Conservation (phyloP, 2,888 invertebrate genomes). For the Agrochola litura region DNA sequence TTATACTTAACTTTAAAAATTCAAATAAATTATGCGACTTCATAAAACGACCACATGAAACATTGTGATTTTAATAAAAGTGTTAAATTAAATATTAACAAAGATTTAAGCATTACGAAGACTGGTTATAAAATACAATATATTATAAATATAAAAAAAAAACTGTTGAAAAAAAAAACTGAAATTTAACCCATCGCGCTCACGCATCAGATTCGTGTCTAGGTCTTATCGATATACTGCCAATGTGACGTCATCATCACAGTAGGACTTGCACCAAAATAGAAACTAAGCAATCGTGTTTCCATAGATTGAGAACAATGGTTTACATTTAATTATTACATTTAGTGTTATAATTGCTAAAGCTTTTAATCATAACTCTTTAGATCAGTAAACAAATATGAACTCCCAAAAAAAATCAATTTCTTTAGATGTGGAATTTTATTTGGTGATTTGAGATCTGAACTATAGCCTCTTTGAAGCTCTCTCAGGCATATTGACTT, state of each 20-base stretch:
- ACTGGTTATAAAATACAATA: not conserved
- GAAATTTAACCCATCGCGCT: not conserved
- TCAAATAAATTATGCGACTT: not conserved
- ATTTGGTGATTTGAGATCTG: not conserved
- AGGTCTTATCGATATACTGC: constrained; percentile 52
- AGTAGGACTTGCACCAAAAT: constrained; percentile 53
- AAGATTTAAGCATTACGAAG: not conserved
- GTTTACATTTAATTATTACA: not conserved
- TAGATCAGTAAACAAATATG: not conserved
- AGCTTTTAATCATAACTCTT: not conserved
- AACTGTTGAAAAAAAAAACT: not conserved
- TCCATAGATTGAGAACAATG: constrained; percentile 24
- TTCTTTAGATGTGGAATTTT: too few relatives aligned
- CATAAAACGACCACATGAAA: not conserved
- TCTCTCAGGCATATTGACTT: not conserved
- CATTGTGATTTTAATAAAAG: not conserved
- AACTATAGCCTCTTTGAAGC: not conserved
- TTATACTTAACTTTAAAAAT: not conserved
- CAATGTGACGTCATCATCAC: constrained; percentile 60
- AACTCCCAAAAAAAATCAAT: too few relatives aligned
- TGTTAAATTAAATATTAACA: not conserved
- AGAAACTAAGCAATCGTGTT: constrained; percentile 48
- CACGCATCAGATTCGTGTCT: constrained; percentile 35
- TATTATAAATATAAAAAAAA: too few relatives aligned
- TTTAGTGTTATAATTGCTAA: too few relatives aligned